Base-by-base conservation (phyloP, 2,888 invertebrate species). In the Microctonus brassicae region DNA sequence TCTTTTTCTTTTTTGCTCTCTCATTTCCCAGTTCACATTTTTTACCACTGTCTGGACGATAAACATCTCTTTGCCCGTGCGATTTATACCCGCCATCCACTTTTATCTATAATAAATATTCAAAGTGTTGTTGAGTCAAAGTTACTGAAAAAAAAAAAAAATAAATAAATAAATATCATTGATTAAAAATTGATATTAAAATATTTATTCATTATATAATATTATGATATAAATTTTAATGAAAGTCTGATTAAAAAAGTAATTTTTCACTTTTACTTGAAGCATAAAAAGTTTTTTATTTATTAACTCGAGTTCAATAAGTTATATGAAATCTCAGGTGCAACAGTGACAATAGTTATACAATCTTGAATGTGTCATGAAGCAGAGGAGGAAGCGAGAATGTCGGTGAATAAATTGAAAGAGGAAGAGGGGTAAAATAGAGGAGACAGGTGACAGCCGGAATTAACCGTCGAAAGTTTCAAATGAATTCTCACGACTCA, bases 391-490 rank as follows among this genome's bases (percentile, higher is more conserved):
- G 9, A 9, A 24, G 24, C 2, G 13, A 22, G 22, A 34, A 36
- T 7, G 29, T n/a, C 22, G 22, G 7, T 61, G 22, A 36, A 20
- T 20, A n/a, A 0, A 53, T 20, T 22, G 26, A 13, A 13, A 29
- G 17, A 47, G 47, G 6, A 1, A 47, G n/a, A 6, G n/a, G n/a
- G n/a, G n/a, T n/a, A n/a, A n/a, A n/a, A 62, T 42, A 24, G 22
- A 39, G n/a, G 36, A 11, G 62, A 62, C 36, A 42, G 47, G 17
- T 26, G 62, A 62, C 62, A 62, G 5, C 62, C 24, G n/a, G 17
- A 62, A 39, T 62, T 42, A 62, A 62, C 62, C 42, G 62, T 62
- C 24, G 42, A 62, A 62, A 42, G 62, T 39, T 62, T 62, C 62
- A 47, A 62, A 62, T 62, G 62, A 62, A 62, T 62, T 62, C 22